Conservation (phyloP, 2,888 invertebrate genomes). For the Apamea anceps region DNA sequence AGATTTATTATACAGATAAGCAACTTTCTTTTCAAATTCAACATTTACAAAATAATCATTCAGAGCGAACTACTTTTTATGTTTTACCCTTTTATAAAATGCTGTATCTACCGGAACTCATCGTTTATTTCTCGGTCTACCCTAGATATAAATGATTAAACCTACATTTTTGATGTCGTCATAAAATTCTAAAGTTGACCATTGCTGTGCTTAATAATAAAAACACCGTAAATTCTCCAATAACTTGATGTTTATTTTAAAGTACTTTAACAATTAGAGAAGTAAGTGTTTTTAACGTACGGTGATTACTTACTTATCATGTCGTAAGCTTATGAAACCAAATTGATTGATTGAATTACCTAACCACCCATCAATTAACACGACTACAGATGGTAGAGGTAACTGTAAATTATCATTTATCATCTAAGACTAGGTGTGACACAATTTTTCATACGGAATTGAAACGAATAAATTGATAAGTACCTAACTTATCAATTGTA, state of each 20-base stretch:
- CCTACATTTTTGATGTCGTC: neutral
- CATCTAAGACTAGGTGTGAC: constrained; percentile 4
- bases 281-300: constrained; percentile 27
- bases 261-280: constrained; percentile 3
- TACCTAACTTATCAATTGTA: constrained; percentile 16
- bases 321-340: constrained; percentile 56
- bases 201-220: neutral
- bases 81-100: neutral
- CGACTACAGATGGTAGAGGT: constrained; percentile 20
- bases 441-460: constrained; percentile 13
- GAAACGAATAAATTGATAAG: constrained; percentile 16
- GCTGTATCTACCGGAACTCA: no score
- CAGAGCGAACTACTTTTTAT: neutral
- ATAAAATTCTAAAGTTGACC: no score
- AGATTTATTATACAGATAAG: constrained; percentile 57
- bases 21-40: constrained; percentile 59
- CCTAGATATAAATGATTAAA: neutral
- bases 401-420: constrained; percentile 18
- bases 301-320: constrained; percentile 37
- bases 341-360: constrained; percentile 68
- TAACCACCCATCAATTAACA: constrained; percentile 37
- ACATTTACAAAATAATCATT: constrained; percentile 36
- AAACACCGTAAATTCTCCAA: neutral
- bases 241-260: constrained; percentile 9
- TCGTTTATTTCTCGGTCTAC: neutral